Percentiles rank a stretch among this genome's conserved stretches.
phyloP scores from a whole-genome alignment of 2,113 vertebrate species.

The Hemicordylus capensis region DNA sequence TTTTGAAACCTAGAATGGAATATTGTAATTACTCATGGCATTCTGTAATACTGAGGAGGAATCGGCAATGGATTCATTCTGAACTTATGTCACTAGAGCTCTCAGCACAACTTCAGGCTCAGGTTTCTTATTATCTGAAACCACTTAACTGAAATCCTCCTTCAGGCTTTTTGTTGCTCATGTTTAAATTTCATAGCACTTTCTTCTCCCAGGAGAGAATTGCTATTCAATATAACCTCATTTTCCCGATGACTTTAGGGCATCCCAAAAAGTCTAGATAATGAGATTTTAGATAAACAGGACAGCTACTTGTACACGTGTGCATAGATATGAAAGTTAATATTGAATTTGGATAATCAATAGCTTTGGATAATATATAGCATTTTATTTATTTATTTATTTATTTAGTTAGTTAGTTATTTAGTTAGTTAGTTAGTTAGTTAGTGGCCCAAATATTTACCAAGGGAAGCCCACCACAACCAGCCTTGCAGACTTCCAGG shows the following conservation, averaged over 20 bases:
- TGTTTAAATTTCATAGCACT: neutral
- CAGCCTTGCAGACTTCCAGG: neutral
- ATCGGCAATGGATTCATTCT: neutral
- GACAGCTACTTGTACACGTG: neutral
- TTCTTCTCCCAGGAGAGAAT: neutral
- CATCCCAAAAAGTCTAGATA: conserved; percentile 13
- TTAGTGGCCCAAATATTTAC: neutral
- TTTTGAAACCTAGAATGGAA: neutral
- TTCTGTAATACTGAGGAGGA: neutral
- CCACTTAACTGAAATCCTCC: conserved; percentile 17
- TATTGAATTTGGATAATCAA: neutral
- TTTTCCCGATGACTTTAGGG: neutral
- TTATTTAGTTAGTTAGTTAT: neutral
- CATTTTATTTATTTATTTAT: too few relatives aligned
- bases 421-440: neutral
- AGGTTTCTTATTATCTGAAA: conserved; percentile 4
- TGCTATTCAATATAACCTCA: conserved; percentile 1
- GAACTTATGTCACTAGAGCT: neutral
- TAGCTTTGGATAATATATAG: neutral
- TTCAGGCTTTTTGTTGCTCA: conserved; percentile 8
- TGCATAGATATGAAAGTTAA: neutral
- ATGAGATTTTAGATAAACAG: conserved; percentile 14
- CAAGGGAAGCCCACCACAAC: neutral
- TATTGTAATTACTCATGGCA: neutral
- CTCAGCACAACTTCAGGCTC: neutral